Percentiles rank a stretch among this genome's conserved stretches.
Evolutionary conservation across 2,113 vertebrate genomes (phyloP).

Genomic region (Saguinus midas): DNA sequence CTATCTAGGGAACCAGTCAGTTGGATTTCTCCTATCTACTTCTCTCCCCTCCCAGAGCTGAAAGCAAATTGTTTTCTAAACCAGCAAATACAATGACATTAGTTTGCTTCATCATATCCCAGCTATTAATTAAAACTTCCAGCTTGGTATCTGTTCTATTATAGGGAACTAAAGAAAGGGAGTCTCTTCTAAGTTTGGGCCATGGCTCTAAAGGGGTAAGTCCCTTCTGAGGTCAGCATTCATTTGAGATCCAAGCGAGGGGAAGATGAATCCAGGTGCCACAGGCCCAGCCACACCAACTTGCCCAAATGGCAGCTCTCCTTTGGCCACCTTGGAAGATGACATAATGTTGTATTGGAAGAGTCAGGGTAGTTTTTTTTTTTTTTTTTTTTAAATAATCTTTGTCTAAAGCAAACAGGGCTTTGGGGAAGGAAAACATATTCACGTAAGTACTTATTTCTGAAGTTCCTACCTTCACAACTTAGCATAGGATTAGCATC

Average conservation of each 20-base stretch:
- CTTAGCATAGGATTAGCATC: neutral
- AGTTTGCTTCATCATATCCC: neutral
- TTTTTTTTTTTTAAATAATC: neutral
- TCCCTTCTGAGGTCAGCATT: neutral
- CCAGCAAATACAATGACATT: neutral
- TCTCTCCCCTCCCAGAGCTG: neutral
- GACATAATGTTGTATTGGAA: neutral
- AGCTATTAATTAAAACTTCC: neutral
- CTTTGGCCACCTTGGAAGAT: neutral
- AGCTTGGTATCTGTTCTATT: neutral
- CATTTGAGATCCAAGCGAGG: neutral
- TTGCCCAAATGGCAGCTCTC: neutral
- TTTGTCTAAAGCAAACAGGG: neutral
- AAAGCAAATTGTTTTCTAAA: neutral
- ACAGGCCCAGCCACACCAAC: neutral
- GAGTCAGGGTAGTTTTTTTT: neutral
- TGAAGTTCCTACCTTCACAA: neutral
- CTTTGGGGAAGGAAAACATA: fast-evolving
- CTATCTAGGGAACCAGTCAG: neutral
- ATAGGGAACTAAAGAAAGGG: neutral
- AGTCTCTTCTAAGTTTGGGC: neutral
- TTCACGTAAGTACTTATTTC: neutral
- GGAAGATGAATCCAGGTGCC: neutral
- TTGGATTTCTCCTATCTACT: neutral
- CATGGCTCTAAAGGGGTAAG: neutral